A percentile compares a stretch with the other conserved stretches of the same genome.
Conservation (phyloP, 1,140 invertebrate genomes). For the Hydropsyche tenuis region DNA sequence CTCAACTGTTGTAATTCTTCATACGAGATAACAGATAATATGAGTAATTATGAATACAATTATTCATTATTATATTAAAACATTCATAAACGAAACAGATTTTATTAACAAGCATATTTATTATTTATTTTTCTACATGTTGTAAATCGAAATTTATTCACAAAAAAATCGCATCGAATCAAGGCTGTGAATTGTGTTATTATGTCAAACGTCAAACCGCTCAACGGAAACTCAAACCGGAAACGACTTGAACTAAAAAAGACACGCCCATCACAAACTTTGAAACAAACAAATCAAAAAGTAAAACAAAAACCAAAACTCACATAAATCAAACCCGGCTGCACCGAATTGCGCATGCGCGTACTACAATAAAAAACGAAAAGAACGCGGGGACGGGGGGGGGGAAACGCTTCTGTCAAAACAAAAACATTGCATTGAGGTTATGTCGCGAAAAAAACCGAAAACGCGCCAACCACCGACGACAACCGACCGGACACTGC, state of each 20-base stretch:
- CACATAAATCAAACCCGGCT: background rate
- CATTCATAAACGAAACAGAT: background rate
- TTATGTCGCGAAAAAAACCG: background rate
- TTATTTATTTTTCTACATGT: background rate
- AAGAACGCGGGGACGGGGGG: background rate
- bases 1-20: too few species aligned
- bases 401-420: background rate
- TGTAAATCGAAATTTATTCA: too few species aligned
- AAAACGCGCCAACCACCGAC: background rate
- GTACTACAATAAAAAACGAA: background rate
- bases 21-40: too few species aligned
- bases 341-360: background rate
- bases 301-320: background rate
- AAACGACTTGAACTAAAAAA: too few species aligned
- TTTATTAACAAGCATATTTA: background rate
- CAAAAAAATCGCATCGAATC: too few species aligned
- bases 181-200: background rate
- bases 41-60: background rate
- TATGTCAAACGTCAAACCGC: background rate
- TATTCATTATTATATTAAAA: background rate
- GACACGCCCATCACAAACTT: too few species aligned
- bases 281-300: background rate
- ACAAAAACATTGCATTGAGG: slow-evolving; percentile 13
- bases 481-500: background rate
- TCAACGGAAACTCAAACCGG: too few species aligned